phyloP scores from a whole-genome alignment of 2,797 vertebrate genomes.

The Malurus leucopterus region DNA sequence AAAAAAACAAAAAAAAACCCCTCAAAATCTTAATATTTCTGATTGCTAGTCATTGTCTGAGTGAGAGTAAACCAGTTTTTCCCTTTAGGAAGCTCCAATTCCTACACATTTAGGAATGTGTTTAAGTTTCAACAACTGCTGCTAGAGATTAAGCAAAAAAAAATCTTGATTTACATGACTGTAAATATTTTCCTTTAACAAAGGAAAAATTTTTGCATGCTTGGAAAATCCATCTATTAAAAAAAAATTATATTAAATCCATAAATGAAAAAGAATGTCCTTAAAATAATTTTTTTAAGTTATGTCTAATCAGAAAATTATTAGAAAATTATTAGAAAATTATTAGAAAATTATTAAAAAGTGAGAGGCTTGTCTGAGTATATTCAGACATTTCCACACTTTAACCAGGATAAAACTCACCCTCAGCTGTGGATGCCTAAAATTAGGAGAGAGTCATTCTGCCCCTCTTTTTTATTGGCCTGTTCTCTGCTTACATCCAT shows the following conservation, averaged over 20 bases:
- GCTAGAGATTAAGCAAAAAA: not conserved
- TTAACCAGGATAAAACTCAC: not conserved
- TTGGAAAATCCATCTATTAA: not conserved
- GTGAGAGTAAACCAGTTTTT: not conserved
- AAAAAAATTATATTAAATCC: not conserved
- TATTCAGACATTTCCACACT: not conserved
- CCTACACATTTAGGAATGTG: not conserved
- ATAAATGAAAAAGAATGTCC: not conserved
- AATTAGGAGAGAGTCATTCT: not conserved
- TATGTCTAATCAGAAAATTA: not conserved
- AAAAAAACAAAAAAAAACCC: not conserved
- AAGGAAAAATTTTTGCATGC: not conserved
- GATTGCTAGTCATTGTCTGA: not conserved
- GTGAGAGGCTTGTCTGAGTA: not conserved
- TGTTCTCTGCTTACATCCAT: not conserved
- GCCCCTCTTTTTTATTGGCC: not conserved
- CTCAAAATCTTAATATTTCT: not conserved
- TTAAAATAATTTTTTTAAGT: not conserved
- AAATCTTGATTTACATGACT: not conserved
- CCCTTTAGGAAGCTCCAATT: not conserved
- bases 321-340: not conserved
- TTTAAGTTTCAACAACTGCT: not conserved
- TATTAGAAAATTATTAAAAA: not conserved
- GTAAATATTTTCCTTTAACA: not conserved
- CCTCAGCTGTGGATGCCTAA: not conserved